A percentile compares a stretch with the other conserved stretches of the same genome.
Conservation (phyloP, 2,888 invertebrate species). For the Carterocephalus palaemon region DNA sequence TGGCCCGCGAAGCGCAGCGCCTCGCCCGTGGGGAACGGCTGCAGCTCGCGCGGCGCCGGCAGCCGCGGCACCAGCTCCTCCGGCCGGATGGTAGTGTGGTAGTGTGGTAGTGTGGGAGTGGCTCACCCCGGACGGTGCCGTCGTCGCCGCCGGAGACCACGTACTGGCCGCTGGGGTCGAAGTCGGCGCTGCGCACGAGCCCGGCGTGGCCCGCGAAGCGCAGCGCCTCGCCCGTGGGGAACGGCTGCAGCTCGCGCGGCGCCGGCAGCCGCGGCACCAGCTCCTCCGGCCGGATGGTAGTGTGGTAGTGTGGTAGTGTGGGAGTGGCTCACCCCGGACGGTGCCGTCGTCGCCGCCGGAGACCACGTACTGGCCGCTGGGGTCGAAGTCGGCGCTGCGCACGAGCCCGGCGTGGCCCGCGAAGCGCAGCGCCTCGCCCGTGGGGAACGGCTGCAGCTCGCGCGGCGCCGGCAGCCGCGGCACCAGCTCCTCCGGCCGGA, state of each 20-base stretch:
- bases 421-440: slow-evolving; percentile 87
- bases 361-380: slow-evolving; percentile 91
- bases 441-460: slow-evolving; percentile 98
- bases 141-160: slow-evolving; percentile 96
- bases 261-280: slow-evolving; percentile 96
- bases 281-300: too few species aligned
- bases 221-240: slow-evolving; percentile 92
- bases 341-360: slow-evolving; percentile 96
- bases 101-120: too few species aligned
- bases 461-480: slow-evolving; percentile 96
- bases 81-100: too few species aligned
- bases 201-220: slow-evolving; percentile 90
- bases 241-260: slow-evolving; percentile 97
- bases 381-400: slow-evolving; percentile 88
- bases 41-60: slow-evolving; percentile 96
- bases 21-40: slow-evolving; percentile 96
- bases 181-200: slow-evolving; percentile 88
- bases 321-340: slow-evolving; percentile 82
- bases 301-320: too few species aligned
- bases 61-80: slow-evolving; percentile 95
- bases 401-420: slow-evolving; percentile 93
- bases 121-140: slow-evolving; percentile 86
- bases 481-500: too few species aligned
- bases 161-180: slow-evolving; percentile 92
- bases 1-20: slow-evolving; percentile 92